Evolutionary conservation across 1,140 invertebrate genomes (phyloP), one percentile per base, ranked within the genome.

Genomic region (Centruroides vittatus): DNA sequence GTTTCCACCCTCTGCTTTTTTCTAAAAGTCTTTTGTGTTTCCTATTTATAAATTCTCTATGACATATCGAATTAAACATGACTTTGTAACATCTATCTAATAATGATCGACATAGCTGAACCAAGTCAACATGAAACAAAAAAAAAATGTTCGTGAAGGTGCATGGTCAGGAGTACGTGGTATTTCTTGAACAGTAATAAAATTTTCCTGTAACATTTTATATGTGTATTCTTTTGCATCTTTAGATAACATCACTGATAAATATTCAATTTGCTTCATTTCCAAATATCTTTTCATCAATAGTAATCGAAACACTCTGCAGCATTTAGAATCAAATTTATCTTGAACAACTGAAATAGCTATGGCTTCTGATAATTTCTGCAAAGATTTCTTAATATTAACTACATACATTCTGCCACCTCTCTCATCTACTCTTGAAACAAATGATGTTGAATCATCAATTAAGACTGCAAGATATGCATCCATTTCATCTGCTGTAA

Each of bases 171-270:
- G 76, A 0, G 79, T 75, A 8, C 79, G 75, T 3, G 79, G 77
- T 62, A 86, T 74, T 68, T 86, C 84, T 41, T 64, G 62, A 46
- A 59, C 75, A 61, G 82, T 79, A 12, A 93, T 75, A 70, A 89
- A 91, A 71, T 88, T 85, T 69, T 91, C 85, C 72, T 88, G 82
- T 47, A 90, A 74, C 59, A 95, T 74, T 65, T 79, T 82, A 72
- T 91, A 92, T 1, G 87, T 85, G 4, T 90, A 69, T 55, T 85
- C 80, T 72, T 93, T 93, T 1, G 86, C 85, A 74, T 93, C 89
- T 72, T 92, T 93, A 13, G 85, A 82, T 3, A 86, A 85, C 65
- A 93, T 83, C 89, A 94, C 92, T 0, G 86, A 87, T 63, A 86
- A 75, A 66, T 88, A 84, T 70, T 92, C 88, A 62, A 95, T 85